Percentiles rank a stretch among this genome's conserved stretches.
Evolutionary conservation across 2,113 vertebrate species (phyloP).

Genomic region (Terrapene triunguis): DNA sequence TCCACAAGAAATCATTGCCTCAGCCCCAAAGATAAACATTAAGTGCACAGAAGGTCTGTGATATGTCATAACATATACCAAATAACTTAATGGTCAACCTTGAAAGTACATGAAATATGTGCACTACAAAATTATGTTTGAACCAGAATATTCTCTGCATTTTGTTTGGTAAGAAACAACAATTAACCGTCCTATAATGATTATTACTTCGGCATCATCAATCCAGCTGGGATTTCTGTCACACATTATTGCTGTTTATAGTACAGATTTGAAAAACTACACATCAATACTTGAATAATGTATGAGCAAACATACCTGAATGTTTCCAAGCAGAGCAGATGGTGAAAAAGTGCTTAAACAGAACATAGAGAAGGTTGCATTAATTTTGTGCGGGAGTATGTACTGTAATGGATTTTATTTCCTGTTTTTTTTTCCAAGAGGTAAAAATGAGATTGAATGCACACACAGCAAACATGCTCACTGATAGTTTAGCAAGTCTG

Average conservation of each 20-base stretch:
- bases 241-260: not conserved
- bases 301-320: not conserved
- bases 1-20: not conserved
- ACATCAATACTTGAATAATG: not conserved
- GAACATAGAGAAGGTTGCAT: not conserved
- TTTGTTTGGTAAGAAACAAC: not conserved
- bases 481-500: not conserved
- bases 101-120: not conserved
- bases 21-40: not conserved
- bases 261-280: not conserved
- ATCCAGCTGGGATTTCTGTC: not conserved
- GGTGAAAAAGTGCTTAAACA: not conserved
- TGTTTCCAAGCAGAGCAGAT: not conserved
- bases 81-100: not conserved
- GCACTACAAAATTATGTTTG: not conserved
- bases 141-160: not conserved
- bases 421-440: not conserved
- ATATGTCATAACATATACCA: not conserved
- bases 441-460: not conserved
- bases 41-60: not conserved
- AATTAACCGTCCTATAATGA: not conserved
- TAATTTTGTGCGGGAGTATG: not conserved
- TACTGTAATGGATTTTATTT: not conserved
- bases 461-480: not conserved
- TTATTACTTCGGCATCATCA: not conserved